Base-by-base conservation (phyloP, 2,888 invertebrate genomes). In the Iphiclides podalirius region DNA sequence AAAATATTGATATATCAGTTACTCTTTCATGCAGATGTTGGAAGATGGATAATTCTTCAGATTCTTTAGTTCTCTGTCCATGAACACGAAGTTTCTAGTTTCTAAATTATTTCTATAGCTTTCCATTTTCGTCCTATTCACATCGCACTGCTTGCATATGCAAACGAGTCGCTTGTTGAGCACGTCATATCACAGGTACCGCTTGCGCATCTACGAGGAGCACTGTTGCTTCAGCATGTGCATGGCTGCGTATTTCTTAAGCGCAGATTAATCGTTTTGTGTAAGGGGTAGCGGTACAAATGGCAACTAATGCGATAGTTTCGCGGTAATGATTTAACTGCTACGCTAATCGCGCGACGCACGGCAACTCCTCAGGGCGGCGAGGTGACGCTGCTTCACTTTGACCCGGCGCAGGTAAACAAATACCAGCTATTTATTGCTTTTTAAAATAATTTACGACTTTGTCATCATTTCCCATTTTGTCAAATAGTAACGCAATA, bases 201-300 rank as follows among this genome's bases (percentile, higher is more conserved):
- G 26, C 26, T 8, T 26, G 26, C 26, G 9, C 9, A 8, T 26
- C 1, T 26, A 26, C n/a, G n/a, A n/a, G n/a, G n/a, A n/a, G n/a
- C n/a, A n/a, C n/a, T n/a, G n/a, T n/a, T n/a, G n/a, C n/a, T n/a
- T n/a, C n/a, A n/a, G 51, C 53, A 49, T 33, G 45, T 35, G 49
- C 49, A 43, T 35, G 43, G 37, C 13, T 37, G 16, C 3, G n/a
- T 33, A 20, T n/a, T n/a, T n/a, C n/a, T n/a, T n/a, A n/a, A n/a
- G n/a, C 26, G 57, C 49, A 47, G 14, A 37, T 42, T 50, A 47
- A 57, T 51, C 42, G 47, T 55, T 44, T 53, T 56, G 54, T 61
- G 62, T 65, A 63, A 54, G 54, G 47, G 53, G 61, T 66, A 52
- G 60, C 64, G 79, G 82, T 78, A 80, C 82, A 75, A 75, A 69